Evolutionary conservation across 1,140 invertebrate genomes (phyloP).

Genomic region (Ericerus pela): DNA sequence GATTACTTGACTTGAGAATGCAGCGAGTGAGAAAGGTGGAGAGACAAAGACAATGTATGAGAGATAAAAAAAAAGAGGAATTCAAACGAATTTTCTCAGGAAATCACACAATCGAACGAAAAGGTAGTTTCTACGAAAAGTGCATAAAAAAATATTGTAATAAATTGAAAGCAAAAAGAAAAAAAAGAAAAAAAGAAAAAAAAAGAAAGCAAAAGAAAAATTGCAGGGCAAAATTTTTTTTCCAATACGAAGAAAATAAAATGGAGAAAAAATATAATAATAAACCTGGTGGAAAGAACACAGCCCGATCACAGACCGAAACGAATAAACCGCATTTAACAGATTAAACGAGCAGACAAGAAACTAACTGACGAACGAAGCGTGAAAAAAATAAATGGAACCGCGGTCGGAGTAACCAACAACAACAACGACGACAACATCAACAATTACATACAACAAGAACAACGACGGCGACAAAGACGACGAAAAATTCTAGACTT

Average conservation of each 20-base stretch:
- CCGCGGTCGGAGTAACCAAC: background rate
- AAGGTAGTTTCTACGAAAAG: too few species aligned
- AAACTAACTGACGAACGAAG: constrained; percentile 1
- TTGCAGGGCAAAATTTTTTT: background rate
- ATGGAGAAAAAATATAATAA: constrained; percentile 1
- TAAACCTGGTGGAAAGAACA: constrained; percentile 5
- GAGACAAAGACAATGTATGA: too few species aligned
- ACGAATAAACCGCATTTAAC: constrained; percentile 7
- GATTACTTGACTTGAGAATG: too few species aligned
- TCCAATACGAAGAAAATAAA: background rate
- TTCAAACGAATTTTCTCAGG: too few species aligned
- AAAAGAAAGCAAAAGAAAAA: background rate
- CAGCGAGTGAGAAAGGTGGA: too few species aligned
- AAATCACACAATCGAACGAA: too few species aligned
- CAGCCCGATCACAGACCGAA: constrained; percentile 2
- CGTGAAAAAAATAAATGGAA: constrained; percentile 5
- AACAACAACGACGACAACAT: background rate
- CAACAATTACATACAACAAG: too few species aligned
- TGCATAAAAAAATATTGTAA: too few species aligned
- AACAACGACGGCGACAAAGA: too few species aligned
- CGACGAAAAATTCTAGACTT: too few species aligned
- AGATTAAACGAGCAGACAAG: constrained; percentile 9
- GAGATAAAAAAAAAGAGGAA: too few species aligned
- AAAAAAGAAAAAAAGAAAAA: background rate
- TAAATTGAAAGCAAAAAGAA: too few species aligned